Percentiles rank a stretch among this genome's conserved stretches.
Evolutionary conservation across 2,888 invertebrate species (phyloP).

Genomic region (Syritta pipiens): DNA sequence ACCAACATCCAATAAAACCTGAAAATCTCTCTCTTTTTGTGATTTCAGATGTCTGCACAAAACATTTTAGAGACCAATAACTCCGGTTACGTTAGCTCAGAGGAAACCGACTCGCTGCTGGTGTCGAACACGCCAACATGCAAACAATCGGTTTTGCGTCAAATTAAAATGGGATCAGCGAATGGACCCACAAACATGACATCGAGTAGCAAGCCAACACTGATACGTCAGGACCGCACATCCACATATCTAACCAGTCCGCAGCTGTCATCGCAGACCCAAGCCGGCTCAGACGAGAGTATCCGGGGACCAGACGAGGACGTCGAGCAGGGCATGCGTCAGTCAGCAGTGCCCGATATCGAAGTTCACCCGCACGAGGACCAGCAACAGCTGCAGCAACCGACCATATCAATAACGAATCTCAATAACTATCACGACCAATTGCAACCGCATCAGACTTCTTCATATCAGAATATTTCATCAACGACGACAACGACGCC

Average conservation of each 20-base stretch:
- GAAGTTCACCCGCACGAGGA: constrained; percentile 82
- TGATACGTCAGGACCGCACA: constrained; percentile 92
- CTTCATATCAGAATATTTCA: constrained; percentile 81
- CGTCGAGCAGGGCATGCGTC: constrained; percentile 76
- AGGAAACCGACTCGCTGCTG: constrained; percentile 90
- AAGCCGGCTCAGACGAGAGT: constrained; percentile 89
- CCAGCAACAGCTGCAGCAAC: constrained; percentile 80
- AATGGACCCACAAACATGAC: constrained; percentile 78
- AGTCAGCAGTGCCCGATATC: constrained; percentile 75
- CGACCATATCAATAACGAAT: constrained; percentile 73
- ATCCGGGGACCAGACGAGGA: constrained; percentile 82
- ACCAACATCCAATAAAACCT: neutral
- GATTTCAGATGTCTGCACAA: constrained; percentile 78
- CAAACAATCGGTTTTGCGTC: constrained; percentile 75
- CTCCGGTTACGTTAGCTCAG: constrained; percentile 87
- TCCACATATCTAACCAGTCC: constrained; percentile 85
- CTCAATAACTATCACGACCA: constrained; percentile 80
- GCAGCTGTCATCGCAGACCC: constrained; percentile 85
- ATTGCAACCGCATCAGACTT: constrained; percentile 78
- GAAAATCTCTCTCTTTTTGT: neutral
- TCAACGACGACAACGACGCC: constrained; percentile 77
- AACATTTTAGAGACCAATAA: constrained; percentile 82
- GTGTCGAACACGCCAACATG: constrained; percentile 80
- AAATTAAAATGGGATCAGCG: constrained; percentile 77
- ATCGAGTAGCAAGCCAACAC: constrained; percentile 86